Conservation (phyloP, 1,140 invertebrate species). For the Whitmania pigra region DNA sequence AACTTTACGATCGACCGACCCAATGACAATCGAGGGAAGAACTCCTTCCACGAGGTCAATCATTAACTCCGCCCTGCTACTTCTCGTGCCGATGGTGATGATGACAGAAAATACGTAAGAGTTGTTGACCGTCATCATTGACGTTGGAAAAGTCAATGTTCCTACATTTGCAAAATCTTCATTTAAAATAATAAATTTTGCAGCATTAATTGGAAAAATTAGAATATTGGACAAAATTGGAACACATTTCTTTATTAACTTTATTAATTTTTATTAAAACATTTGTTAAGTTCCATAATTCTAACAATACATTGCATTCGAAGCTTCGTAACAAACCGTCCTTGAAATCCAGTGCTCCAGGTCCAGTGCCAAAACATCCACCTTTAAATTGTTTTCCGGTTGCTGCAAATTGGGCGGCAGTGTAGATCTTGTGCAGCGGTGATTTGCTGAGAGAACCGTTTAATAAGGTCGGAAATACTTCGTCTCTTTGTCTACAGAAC, state of each 20-base stretch:
- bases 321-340: constrained; percentile 4
- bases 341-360: constrained; percentile 25
- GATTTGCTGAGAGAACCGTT: neutral
- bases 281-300: neutral
- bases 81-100: constrained; percentile 6
- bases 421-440: neutral
- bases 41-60: constrained; percentile 12
- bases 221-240: too few relatives aligned
- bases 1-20: neutral
- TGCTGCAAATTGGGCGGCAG: constrained; percentile 5
- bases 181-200: too few relatives aligned
- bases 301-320: too few relatives aligned
- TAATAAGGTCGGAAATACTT: neutral
- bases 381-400: constrained; percentile 23
- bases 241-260: too few relatives aligned
- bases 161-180: neutral
- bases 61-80: neutral
- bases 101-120: constrained; percentile 8
- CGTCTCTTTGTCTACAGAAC: constrained; percentile 22
- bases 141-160: constrained; percentile 8
- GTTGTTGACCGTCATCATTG: constrained; percentile 11
- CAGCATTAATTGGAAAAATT: too few relatives aligned
- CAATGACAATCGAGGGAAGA: constrained; percentile 5
- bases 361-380: constrained; percentile 30
- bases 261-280: too few relatives aligned